A percentile compares a stretch with the other conserved stretches of the same genome.
Conservation (phyloP, 1,140 invertebrate genomes). For the Ericerus pela region DNA sequence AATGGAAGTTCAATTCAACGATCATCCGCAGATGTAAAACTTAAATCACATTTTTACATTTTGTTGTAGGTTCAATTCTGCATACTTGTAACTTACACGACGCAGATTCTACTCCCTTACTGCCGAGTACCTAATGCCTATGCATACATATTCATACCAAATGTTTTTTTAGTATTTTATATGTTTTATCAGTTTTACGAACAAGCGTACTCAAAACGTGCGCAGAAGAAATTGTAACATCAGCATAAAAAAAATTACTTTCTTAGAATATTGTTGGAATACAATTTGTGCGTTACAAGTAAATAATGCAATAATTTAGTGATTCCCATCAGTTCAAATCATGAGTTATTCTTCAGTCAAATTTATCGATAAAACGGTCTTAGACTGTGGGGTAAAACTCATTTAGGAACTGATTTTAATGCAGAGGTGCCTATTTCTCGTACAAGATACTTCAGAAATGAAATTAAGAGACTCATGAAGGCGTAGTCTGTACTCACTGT, state of each 20-base stretch:
- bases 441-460: neutral
- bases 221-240: too few relatives aligned
- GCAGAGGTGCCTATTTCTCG: neutral
- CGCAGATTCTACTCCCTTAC: conserved; percentile 37
- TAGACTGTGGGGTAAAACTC: too few relatives aligned
- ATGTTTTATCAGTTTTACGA: conserved; percentile 53
- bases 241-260: too few relatives aligned
- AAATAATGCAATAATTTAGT: too few relatives aligned
- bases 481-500: conserved; percentile 53
- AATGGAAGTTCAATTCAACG: conserved; percentile 17
- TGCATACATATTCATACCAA: conserved; percentile 39
- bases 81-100: conserved; percentile 39
- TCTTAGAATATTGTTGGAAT: neutral
- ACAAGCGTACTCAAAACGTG: conserved; percentile 32
- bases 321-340: too few relatives aligned
- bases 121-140: conserved; percentile 38
- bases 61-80: conserved; percentile 46
- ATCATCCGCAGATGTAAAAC: conserved; percentile 24
- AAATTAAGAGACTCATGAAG: neutral
- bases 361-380: too few relatives aligned
- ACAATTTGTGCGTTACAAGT: neutral
- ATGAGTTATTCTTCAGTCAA: too few relatives aligned
- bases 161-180: conserved; percentile 46
- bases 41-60: conserved; percentile 16
- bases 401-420: neutral